Evolutionary conservation across 2,888 invertebrate species (phyloP), one percentile per base, ranked within the genome.

Genomic region (Stenodema calcarata): DNA sequence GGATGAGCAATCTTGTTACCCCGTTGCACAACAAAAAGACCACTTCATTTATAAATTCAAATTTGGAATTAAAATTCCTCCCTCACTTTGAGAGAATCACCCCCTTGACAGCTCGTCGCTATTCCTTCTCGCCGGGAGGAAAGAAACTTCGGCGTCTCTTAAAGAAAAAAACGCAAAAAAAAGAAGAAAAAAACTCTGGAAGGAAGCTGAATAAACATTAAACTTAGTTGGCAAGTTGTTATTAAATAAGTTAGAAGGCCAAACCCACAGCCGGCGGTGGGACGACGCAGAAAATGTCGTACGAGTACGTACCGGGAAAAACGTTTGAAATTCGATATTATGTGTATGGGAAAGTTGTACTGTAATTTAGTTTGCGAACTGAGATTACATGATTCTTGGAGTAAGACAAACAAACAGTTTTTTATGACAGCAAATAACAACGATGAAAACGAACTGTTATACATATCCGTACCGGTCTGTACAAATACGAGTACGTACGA

Each of bases 151-250:
- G 69, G 82, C 82, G 69, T 62, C 82, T 62, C 69, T 70, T n/a
- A 23, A 1, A 18, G 47, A 80, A 35, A 80, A 80, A 80, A 80
- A 80, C 9, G 27, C 47, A n/a, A n/a, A 27, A 79, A 54, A 30
- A 50, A 42, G 44, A 44, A 23, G 30, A 82, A 47, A 69, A 62
- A 41, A 82, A n/a, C 27, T 62, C 62, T n/a, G 30, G 50, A 54
- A 80, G 50, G 30, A 80, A 47, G 44, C 82, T 82, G 82, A 82
- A 82, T 82, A 82, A 82, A 82, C 82, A 82, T 82, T 62, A 82
- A 82, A 82, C 69, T 82, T 82, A 82, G 82, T 82, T 82, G 82
- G 82, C 62, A 69, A 69, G 82, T 82, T 82, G 82, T 82, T 82
- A 82, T 82, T 82, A 82, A 82, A 82, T 82, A 82, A 82, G 82